phyloP scores from a whole-genome alignment of 2,113 vertebrate genomes.

The Mungos mungo region DNA sequence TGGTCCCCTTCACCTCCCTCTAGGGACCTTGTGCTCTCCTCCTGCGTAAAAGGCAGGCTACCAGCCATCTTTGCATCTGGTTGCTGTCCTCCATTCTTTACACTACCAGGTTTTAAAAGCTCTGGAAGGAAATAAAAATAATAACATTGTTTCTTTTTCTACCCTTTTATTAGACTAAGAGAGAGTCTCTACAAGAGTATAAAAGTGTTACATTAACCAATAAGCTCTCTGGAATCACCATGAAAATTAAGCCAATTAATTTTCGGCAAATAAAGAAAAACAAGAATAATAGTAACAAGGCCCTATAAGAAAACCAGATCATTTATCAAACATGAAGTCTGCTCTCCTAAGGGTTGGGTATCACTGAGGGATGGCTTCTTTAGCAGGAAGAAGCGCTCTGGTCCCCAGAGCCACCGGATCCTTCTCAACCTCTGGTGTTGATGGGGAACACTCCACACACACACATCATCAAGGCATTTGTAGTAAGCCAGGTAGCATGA shows the following conservation, averaged over 20 bases:
- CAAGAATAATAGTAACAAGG: slow-evolving; percentile 47
- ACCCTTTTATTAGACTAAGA: not conserved
- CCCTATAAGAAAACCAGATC: slow-evolving; percentile 59
- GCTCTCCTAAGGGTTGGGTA: slow-evolving; percentile 61
- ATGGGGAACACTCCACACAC: slow-evolving; percentile 68
- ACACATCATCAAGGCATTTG: slow-evolving; percentile 72
- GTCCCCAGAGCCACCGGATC: slow-evolving; percentile 73
- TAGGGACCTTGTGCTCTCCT: not conserved
- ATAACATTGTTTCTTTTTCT: slow-evolving; percentile 19
- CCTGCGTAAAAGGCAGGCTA: not conserved
- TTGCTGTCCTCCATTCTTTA: slow-evolving; percentile 50
- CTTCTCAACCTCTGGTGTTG: slow-evolving; percentile 69
- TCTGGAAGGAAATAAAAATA: slow-evolving; percentile 56
- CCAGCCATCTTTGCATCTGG: slow-evolving; percentile 7
- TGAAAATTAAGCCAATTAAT: slow-evolving; percentile 74
- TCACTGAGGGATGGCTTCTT: slow-evolving; percentile 51
- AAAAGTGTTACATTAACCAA: slow-evolving; percentile 40
- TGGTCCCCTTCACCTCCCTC: not conserved
- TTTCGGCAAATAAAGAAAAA: slow-evolving; percentile 56
- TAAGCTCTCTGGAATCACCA: slow-evolving; percentile 60
- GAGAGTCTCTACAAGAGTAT: not conserved
- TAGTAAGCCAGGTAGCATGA: slow-evolving; percentile 78
- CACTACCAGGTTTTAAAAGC: not conserved
- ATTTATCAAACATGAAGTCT: slow-evolving; percentile 72
- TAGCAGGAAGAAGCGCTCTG: slow-evolving; percentile 51